Conservation (phyloP, 2,113 vertebrate species). For the Epinephelus cyanopodus region DNA sequence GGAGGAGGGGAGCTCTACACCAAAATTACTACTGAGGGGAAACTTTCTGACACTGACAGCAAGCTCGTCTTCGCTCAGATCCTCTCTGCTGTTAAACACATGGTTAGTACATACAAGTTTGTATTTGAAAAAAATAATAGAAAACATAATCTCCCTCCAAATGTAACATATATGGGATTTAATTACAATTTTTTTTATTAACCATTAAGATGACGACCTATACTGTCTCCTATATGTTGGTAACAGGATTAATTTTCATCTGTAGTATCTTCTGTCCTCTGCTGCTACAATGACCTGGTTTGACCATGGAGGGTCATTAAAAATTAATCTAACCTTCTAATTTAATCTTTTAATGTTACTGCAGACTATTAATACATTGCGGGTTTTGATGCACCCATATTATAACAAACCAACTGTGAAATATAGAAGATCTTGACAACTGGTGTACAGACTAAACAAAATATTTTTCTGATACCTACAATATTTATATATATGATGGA, state of each 20-base stretch:
- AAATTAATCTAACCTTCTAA: background rate
- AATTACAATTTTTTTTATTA: background rate
- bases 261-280: background rate
- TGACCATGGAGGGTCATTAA: background rate
- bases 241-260: background rate
- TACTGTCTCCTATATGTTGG: background rate
- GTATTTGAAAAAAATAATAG: background rate
- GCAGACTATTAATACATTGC: background rate
- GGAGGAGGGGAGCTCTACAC: slow-evolving; percentile 96
- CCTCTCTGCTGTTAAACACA: slow-evolving; percentile 96
- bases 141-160: background rate
- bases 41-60: slow-evolving; percentile 90
- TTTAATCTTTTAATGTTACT: background rate
- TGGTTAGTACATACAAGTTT: slow-evolving; percentile 85
- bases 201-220: background rate
- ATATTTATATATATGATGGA: no score
- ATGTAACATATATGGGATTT: background rate
- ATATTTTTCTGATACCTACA: no score
- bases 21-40: slow-evolving; percentile 94
- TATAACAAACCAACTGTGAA: no score
- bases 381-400: background rate
- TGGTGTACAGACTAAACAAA: no score
- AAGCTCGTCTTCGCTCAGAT: slow-evolving; percentile 97
- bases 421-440: no score
- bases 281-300: background rate